Evolutionary conservation across 2,888 invertebrate genomes (phyloP).

Genomic region (Agrochola circellaris): DNA sequence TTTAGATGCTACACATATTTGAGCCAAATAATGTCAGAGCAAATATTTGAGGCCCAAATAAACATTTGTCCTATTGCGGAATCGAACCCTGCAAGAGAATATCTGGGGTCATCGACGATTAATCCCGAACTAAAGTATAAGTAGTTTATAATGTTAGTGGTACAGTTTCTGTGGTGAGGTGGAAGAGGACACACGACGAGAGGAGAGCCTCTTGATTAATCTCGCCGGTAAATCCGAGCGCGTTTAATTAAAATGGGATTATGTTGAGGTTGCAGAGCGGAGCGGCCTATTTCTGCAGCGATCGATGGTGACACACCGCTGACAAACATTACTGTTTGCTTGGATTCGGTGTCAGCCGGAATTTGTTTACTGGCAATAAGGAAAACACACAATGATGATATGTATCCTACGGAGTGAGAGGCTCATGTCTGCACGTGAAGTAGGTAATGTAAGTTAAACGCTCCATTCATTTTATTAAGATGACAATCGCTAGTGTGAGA

Average conservation of each 20-base stretch:
- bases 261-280: slow-evolving; percentile 76
- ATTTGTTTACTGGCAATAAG: not conserved
- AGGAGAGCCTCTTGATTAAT: slow-evolving; percentile 81
- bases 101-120: slow-evolving; percentile 22
- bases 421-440: not conserved
- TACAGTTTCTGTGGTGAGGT: not conserved
- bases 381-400: not conserved
- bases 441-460: not conserved
- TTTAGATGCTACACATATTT: not conserved
- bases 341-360: not conserved
- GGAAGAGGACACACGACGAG: slow-evolving; percentile 46
- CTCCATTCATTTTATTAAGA: not conserved
- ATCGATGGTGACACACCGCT: slow-evolving; percentile 44
- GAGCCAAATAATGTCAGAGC: not conserved
- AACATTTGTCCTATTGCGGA: slow-evolving; percentile 11
- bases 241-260: slow-evolving; percentile 87
- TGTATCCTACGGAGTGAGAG: not conserved
- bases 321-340: slow-evolving; percentile 16
- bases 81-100: not conserved
- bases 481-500: not conserved
- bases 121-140: slow-evolving; percentile 19
- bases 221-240: slow-evolving; percentile 77
- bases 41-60: slow-evolving; percentile 13
- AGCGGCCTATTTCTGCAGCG: slow-evolving; percentile 65
- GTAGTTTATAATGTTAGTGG: slow-evolving; percentile 28